Evolutionary conservation across 2,888 invertebrate genomes (phyloP), one percentile per base, ranked within the genome.

Genomic region (Cosmorhoe ocellata): DNA sequence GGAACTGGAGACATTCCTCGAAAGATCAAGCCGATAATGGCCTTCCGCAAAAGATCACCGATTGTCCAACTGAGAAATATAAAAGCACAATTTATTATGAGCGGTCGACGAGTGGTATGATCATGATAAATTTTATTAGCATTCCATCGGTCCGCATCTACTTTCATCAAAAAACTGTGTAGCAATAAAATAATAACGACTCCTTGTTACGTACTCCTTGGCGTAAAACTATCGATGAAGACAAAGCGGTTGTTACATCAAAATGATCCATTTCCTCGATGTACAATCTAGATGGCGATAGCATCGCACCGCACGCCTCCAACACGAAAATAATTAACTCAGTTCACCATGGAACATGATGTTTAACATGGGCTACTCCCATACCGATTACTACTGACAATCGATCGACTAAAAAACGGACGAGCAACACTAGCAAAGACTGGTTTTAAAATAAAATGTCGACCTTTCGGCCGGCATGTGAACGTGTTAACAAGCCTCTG

Each of bases 281-380:
- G 67, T 76, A 75, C 71, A 76, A 85, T 84, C 82, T 75, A 72
- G 75, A 64, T 54, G 54, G 22, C 66, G 84, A 86, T 86, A 80
- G 59, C 62, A 86, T 87, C 87, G 77, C 74, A 67, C 69, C 72
- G 75, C 74, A 79, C 84, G 85, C 83, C 85, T 83, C 84, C 84
- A 79, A 86, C 84, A 85, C 74, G 81, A 84, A 89, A 88, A 89
- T 89, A 89, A 89, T 89, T 89, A 88, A 84, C 84, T 79, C 76
- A 67, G 73, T 74, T 73, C 81, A 76, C 77, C 85, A 78, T 80
- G 81, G 78, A 86, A 88, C 86, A 86, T 76, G 76, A 79, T 87
- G 89, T 89, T 79, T 79, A 80, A 88, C 87, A 87, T 78, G 81
- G 74, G 81, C 86, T 87, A 86, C 88, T 87, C 86, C 84, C 84